Conservation (phyloP, 2,888 invertebrate genomes). For the Neria commutata region DNA sequence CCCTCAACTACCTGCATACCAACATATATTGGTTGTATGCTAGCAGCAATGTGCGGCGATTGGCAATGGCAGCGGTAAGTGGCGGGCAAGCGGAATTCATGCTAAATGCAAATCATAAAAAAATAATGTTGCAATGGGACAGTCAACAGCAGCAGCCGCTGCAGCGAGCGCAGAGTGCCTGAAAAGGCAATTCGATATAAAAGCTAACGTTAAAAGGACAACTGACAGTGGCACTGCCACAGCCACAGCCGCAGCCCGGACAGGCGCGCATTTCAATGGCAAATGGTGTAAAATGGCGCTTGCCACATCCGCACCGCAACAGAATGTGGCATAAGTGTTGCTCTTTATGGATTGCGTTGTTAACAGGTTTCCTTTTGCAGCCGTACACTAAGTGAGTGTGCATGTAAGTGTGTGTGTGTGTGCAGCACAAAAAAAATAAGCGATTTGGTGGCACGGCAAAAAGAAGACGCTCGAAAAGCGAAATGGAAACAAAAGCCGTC, state of each 20-base stretch:
- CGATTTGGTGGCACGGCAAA: conserved; percentile 5
- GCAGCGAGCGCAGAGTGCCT: conserved; percentile 8
- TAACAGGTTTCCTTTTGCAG: conserved; percentile 28
- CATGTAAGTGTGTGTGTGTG: neutral
- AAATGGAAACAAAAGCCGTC: conserved; percentile 21
- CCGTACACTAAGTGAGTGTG: neutral
- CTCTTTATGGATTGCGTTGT: conserved; percentile 32
- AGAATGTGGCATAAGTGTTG: conserved; percentile 32
- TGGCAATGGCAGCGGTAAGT: conserved; percentile 6
- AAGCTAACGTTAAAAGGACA: conserved; percentile 5
- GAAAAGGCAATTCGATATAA: conserved; percentile 33
- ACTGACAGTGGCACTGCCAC: neutral
- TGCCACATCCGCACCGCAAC: conserved; percentile 18
- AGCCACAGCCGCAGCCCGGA: neutral
- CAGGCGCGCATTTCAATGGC: conserved; percentile 22
- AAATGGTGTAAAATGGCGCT: conserved; percentile 20
- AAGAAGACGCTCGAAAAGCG: conserved; percentile 21
- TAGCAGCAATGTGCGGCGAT: no score
- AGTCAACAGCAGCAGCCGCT: conserved; percentile 16
- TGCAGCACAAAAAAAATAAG: conserved; percentile 15
- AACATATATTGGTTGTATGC: no score
- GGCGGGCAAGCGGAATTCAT: conserved; percentile 5
- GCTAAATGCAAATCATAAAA: conserved; percentile 39
- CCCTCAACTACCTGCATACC: no score
- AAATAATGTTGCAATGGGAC: conserved; percentile 29